phyloP scores from a whole-genome alignment of 2,797 vertebrate genomes.

The Diplodus puntazzo region DNA sequence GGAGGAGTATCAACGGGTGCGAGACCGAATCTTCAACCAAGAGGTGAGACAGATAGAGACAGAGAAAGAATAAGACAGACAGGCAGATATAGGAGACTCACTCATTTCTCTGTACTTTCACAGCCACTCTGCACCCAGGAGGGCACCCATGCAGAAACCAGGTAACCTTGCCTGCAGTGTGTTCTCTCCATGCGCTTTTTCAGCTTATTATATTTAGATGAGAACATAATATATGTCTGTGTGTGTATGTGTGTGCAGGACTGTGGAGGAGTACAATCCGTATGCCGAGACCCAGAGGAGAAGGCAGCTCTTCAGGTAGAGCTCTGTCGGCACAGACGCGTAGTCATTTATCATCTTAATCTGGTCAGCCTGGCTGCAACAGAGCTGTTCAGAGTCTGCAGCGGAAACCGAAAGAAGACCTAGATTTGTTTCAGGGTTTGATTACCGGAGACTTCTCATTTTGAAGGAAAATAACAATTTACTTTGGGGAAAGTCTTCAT shows the following conservation, averaged over 20 bases:
- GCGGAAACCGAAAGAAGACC: constrained; percentile 45
- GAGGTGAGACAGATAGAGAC: constrained; percentile 86
- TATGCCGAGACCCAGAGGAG: constrained; percentile 93
- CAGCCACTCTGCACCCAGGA: constrained; percentile 92
- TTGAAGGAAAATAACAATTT: background rate
- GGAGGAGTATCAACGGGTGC: constrained; percentile 95
- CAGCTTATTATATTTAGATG: constrained; percentile 76
- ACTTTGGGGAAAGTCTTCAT: constrained; percentile 18
- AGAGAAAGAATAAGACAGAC: constrained; percentile 31
- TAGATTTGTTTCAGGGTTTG: constrained; percentile 32
- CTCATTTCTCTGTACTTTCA: constrained; percentile 80
- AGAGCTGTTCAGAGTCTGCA: constrained; percentile 51
- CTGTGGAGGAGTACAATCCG: constrained; percentile 89
- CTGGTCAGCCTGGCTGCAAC: constrained; percentile 60
- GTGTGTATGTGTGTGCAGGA: constrained; percentile 69
- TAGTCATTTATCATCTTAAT: constrained; percentile 76
- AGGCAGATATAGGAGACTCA: constrained; percentile 35
- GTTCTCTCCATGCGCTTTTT: constrained; percentile 58
- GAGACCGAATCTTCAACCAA: constrained; percentile 96
- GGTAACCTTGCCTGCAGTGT: constrained; percentile 85
- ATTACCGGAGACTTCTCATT: constrained; percentile 1
- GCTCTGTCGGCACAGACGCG: constrained; percentile 69
- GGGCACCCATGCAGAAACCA: constrained; percentile 93
- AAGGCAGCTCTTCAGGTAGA: constrained; percentile 96
- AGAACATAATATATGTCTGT: constrained; percentile 65